phyloP scores from a whole-genome alignment of 2,888 invertebrate genomes.

The Nasonia oneida region DNA sequence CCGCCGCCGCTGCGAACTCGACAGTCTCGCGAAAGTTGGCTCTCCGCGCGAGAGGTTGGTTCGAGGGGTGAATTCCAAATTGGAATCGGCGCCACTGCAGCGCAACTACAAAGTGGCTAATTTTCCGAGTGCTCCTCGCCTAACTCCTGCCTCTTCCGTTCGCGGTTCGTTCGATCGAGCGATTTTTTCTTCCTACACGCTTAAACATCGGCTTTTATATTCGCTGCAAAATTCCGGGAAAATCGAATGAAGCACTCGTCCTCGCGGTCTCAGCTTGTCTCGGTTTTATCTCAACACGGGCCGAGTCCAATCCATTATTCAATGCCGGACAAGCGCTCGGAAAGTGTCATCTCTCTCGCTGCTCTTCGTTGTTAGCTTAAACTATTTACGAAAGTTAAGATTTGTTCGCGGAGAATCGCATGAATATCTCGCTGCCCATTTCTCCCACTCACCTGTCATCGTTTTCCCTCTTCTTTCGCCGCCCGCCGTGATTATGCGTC shows the following conservation, averaged over 20 bases:
- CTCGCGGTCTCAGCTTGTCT: background rate
- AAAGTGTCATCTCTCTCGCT: background rate
- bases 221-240: background rate
- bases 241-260: background rate
- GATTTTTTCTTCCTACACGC: background rate
- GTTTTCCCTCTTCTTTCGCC: slow-evolving; percentile 7
- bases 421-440: slow-evolving; percentile 3
- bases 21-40: slow-evolving; percentile 17
- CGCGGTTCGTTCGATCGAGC: background rate
- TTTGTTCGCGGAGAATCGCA: background rate
- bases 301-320: slow-evolving; percentile 5
- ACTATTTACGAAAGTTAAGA: background rate
- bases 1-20: background rate
- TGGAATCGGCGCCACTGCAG: background rate
- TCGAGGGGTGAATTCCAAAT: slow-evolving; percentile 40
- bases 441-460: slow-evolving; percentile 2
- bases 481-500: slow-evolving; percentile 8
- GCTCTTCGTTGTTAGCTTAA: background rate
- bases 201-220: background rate
- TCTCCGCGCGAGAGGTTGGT: background rate
- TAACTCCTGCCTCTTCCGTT: background rate
- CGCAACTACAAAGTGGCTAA: slow-evolving; percentile 27
- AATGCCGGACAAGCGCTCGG: slow-evolving; percentile 1
- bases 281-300: background rate
- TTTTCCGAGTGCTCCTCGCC: slow-evolving; percentile 17